Conservation (phyloP, 1,140 invertebrate species). For the Zaprionus gabonicus region DNA sequence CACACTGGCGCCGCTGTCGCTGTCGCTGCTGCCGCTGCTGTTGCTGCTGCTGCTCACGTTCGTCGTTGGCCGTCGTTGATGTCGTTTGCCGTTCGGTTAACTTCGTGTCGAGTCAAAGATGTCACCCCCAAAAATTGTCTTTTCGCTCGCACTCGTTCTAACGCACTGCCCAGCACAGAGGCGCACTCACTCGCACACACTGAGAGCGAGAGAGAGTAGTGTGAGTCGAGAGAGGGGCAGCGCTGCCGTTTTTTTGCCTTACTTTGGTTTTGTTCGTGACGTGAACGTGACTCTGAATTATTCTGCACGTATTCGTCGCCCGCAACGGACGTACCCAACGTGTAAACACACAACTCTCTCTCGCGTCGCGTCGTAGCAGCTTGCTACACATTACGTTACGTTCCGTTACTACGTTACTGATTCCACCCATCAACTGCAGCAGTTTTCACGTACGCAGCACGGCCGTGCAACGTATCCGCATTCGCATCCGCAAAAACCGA, state of each 20-base stretch:
- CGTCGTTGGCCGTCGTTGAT: constrained; percentile 40
- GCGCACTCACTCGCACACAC: constrained; percentile 3
- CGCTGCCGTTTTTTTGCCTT: constrained; percentile 71
- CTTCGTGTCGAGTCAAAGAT: constrained; percentile 75
- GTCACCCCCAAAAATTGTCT: constrained; percentile 74
- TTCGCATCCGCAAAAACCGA: constrained; percentile 11
- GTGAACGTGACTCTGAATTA: constrained; percentile 84
- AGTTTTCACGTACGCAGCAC: constrained; percentile 78
- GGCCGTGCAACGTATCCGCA: constrained; percentile 58
- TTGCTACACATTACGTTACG: constrained; percentile 37
- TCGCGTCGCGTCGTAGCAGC: constrained; percentile 10
- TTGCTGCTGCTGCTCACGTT: constrained; percentile 46
- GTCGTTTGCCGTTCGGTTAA: constrained; percentile 31
- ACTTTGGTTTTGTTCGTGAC: constrained; percentile 84
- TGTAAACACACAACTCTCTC: constrained; percentile 47
- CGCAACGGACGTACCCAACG: constrained; percentile 80
- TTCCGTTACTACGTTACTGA: constrained; percentile 16
- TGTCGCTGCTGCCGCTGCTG: constrained; percentile 27
- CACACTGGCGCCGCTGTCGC: constrained; percentile 8
- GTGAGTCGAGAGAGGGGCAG: constrained; percentile 31
- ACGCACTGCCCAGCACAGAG: not conserved
- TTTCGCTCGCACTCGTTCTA: constrained; percentile 14
- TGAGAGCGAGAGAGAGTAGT: constrained; percentile 25
- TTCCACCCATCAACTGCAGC: constrained; percentile 57
- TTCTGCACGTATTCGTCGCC: constrained; percentile 84